A percentile compares a stretch with the other conserved stretches of the same genome.
Conservation (phyloP, 2,797 vertebrate species). For the Sebastes hubbsi region DNA sequence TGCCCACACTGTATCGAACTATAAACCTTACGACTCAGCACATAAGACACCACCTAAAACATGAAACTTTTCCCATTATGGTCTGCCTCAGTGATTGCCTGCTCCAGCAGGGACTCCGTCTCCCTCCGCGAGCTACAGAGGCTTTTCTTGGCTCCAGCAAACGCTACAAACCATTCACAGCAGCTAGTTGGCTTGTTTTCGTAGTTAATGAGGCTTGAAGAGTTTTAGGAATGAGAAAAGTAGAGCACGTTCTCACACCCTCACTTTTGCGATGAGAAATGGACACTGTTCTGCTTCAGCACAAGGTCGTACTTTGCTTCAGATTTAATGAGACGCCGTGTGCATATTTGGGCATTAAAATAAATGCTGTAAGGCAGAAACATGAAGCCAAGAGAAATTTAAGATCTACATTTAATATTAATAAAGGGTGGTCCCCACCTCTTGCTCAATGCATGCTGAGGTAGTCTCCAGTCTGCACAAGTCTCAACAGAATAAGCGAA, state of each 20-base stretch:
- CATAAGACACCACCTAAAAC: constrained; percentile 36
- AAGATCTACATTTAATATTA: constrained; percentile 62
- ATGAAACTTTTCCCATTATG: constrained; percentile 42
- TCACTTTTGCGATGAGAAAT: constrained; percentile 36
- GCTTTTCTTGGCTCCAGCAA: constrained; percentile 60
- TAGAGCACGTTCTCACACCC: constrained; percentile 52
- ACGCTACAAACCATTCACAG: constrained; percentile 60
- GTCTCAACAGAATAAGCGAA: not conserved
- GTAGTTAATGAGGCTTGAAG: constrained; percentile 70
- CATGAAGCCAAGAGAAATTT: constrained; percentile 41
- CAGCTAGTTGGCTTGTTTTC: constrained; percentile 66
- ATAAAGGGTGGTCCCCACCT: constrained; percentile 44
- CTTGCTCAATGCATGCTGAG: constrained; percentile 16
- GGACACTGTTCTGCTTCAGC: constrained; percentile 40
- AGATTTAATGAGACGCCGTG: constrained; percentile 56
- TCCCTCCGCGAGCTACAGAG: constrained; percentile 35
- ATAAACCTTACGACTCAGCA: constrained; percentile 33
- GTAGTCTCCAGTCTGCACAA: constrained; percentile 13
- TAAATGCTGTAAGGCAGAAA: constrained; percentile 53
- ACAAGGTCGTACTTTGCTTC: constrained; percentile 54
- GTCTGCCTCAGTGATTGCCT: constrained; percentile 33
- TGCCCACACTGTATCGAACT: not conserved
- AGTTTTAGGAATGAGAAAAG: constrained; percentile 63
- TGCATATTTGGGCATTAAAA: constrained; percentile 46
- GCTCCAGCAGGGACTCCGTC: constrained; percentile 41